Conservation (phyloP, 2,888 invertebrate genomes). For the Celastrina argiolus region DNA sequence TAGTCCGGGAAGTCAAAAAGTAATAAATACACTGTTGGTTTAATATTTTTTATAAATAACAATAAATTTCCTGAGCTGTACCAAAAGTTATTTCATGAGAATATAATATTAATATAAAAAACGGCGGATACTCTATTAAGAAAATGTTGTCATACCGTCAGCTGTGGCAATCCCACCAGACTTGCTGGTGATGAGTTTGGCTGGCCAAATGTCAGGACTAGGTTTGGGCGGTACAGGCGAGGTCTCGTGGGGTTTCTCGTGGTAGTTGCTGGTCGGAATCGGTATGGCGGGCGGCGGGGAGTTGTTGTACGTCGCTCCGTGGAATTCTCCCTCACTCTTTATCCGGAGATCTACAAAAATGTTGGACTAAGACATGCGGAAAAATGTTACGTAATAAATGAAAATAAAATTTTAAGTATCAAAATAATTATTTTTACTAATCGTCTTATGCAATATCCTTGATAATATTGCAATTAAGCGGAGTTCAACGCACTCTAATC, state of each 20-base stretch:
- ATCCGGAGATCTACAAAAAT: constrained; percentile 84
- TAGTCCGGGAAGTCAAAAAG: too few relatives aligned
- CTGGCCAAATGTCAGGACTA: constrained; percentile 80
- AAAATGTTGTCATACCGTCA: constrained; percentile 79
- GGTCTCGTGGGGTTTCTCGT: constrained; percentile 65
- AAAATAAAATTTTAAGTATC: neutral
- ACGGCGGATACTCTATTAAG: neutral
- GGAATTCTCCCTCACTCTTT: constrained; percentile 81
- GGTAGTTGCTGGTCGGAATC: constrained; percentile 63
- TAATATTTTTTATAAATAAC: too few relatives aligned
- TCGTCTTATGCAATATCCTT: neutral
- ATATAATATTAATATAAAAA: neutral
- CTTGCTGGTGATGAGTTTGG: constrained; percentile 82
- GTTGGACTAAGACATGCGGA: constrained; percentile 7
- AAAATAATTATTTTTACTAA: neutral
- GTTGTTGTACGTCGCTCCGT: constrained; percentile 75
- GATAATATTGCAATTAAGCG: constrained; percentile 4
- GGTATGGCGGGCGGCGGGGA: constrained; percentile 79
- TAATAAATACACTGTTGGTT: too few relatives aligned
- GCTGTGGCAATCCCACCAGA: constrained; percentile 90
- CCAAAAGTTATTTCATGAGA: neutral
- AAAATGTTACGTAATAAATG: neutral
- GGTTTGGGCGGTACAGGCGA: constrained; percentile 77
- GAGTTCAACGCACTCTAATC: neutral
- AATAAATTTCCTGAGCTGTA: neutral